Conservation (phyloP, 2,797 vertebrate genomes). For the Xiphophorus birchmanni region DNA sequence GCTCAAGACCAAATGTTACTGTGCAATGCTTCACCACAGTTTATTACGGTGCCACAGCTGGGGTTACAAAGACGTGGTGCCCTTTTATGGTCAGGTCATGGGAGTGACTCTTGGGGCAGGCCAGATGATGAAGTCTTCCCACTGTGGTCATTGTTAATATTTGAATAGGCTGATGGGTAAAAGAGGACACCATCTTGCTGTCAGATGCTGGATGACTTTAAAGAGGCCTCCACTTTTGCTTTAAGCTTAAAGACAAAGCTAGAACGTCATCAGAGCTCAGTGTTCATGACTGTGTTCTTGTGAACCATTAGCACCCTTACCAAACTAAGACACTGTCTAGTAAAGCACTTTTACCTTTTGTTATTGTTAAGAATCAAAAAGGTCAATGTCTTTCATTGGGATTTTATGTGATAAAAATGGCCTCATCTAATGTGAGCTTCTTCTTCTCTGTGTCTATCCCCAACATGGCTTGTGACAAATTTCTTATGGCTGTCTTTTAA, state of each 20-base stretch:
- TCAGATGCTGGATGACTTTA: neutral
- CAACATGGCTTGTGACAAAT: neutral
- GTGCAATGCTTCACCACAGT: neutral
- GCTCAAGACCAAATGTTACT: constrained; percentile 22
- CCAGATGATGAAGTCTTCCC: constrained; percentile 14
- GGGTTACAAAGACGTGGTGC: constrained; percentile 14
- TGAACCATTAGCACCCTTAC: neutral
- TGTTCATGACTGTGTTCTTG: neutral
- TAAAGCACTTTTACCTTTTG: neutral
- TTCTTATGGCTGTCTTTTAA: neutral
- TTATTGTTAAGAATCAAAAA: neutral
- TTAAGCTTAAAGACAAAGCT: neutral
- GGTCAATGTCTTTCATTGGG: neutral
- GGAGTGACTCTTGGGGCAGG: constrained; percentile 13
- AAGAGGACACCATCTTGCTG: constrained; percentile 5
- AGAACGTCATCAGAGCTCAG: neutral
- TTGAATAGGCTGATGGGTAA: constrained; percentile 24
- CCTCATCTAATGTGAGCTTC: neutral
- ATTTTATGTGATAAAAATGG: neutral
- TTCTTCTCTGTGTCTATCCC: neutral
- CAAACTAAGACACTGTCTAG: neutral
- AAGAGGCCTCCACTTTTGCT: neutral
- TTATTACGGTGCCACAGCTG: constrained; percentile 7
- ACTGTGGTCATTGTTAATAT: constrained; percentile 18
- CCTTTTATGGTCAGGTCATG: constrained; percentile 12